These are phyloP conservation scores for Hippocampus kuda DNA, from an alignment of 2,797 vertebrate genomes.

Conservation along the genomic window DNA sequence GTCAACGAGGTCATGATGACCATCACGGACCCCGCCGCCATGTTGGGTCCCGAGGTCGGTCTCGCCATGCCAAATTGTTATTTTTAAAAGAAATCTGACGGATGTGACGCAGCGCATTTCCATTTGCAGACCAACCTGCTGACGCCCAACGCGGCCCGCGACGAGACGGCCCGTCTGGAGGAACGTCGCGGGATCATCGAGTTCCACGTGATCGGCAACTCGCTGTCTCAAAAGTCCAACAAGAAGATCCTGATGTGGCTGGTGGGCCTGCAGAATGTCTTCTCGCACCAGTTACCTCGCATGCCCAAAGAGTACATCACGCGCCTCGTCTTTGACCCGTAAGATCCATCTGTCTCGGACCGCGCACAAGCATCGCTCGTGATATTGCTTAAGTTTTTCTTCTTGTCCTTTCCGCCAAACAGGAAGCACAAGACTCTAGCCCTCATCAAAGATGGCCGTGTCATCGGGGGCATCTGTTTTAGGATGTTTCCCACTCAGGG, in stretches of 20 bases:
- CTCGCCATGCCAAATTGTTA: too few relatives aligned
- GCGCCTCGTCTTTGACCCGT: constrained; percentile 96
- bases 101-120: not conserved
- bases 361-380: too few relatives aligned
- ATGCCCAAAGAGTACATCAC: constrained; percentile 99
- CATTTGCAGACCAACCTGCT: constrained; percentile 79
- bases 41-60: constrained; percentile 89
- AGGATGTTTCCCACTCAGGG: constrained; percentile 98
- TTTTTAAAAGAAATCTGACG: too few relatives aligned
- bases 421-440: constrained; percentile 98
- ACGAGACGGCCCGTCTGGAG: constrained; percentile 91
- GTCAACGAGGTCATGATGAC: constrained; percentile 99
- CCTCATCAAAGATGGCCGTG: constrained; percentile 93
- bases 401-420: not conserved
- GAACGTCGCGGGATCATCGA: constrained; percentile 94
- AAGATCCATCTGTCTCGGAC: constrained; percentile 36
- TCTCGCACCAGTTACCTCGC: constrained; percentile 94
- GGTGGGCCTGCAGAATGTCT: constrained; percentile 95
- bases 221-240: constrained; percentile 92
- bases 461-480: constrained; percentile 99
- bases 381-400: not conserved
- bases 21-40: constrained; percentile 93
- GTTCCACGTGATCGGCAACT: constrained; percentile 97
- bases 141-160: constrained; percentile 89
- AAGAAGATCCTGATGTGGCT: constrained; percentile 98